phyloP scores from a whole-genome alignment of 2,113 vertebrate species.

The Ageneiosus marmoratus region DNA sequence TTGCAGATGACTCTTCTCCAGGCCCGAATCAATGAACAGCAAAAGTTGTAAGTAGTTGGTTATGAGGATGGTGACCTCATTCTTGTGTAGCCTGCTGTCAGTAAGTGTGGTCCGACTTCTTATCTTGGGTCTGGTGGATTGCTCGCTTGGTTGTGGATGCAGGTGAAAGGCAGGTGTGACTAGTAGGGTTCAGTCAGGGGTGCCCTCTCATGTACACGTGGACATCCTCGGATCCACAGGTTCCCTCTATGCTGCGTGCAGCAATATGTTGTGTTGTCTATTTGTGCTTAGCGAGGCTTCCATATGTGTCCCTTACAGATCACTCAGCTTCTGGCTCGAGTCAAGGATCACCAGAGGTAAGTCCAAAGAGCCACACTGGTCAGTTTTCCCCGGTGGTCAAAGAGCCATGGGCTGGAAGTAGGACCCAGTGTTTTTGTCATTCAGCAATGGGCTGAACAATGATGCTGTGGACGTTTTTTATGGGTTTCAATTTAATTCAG shows the following conservation, averaged over 20 bases:
- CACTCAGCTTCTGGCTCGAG: conserved; percentile 65
- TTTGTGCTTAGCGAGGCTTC: conserved; percentile 55
- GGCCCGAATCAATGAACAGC: conserved; percentile 67
- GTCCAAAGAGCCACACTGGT: conserved; percentile 52
- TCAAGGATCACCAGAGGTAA: conserved; percentile 68
- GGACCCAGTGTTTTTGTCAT: background rate
- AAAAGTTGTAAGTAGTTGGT: conserved; percentile 70
- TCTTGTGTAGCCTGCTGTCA: conserved; percentile 57
- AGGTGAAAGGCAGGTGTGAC: conserved; percentile 43
- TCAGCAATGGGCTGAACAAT: background rate
- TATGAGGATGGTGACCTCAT: conserved; percentile 48
- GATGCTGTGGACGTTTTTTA: background rate
- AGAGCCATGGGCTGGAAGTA: conserved; percentile 24
- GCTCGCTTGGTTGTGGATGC: background rate
- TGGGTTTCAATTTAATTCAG: background rate
- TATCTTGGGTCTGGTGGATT: conserved; percentile 32
- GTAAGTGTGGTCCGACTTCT: conserved; percentile 49
- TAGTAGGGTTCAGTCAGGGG: conserved; percentile 16
- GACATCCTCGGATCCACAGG: conserved; percentile 20
- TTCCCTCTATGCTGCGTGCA: conserved; percentile 19
- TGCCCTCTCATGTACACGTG: background rate
- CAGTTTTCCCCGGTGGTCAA: conserved; percentile 41
- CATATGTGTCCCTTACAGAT: conserved; percentile 66
- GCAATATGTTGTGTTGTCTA: conserved; percentile 29
- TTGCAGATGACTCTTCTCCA: conserved; percentile 69